These are phyloP conservation scores for Bombus breviceps DNA, from an alignment of 1,140 invertebrate species.

Conservation along the genomic window DNA sequence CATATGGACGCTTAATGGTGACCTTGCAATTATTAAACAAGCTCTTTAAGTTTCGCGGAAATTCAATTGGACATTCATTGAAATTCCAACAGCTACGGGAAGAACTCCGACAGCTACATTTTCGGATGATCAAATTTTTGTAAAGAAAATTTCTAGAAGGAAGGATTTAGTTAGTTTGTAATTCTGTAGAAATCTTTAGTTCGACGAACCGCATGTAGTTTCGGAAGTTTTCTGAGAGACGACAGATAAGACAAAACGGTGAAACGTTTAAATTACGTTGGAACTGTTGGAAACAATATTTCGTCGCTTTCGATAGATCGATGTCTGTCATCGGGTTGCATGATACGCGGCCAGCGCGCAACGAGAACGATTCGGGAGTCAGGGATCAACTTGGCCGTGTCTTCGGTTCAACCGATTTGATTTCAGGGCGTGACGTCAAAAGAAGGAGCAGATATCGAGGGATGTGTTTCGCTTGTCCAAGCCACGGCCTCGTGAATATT, in stretches of 20 bases:
- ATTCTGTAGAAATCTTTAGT: too few species aligned
- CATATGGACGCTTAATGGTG: background rate
- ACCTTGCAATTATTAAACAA: slow-evolving; percentile 17
- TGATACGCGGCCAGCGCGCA: background rate
- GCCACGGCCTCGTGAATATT: slow-evolving; percentile 78
- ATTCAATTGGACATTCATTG: background rate
- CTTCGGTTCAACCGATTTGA: slow-evolving; percentile 59
- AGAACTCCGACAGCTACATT: background rate
- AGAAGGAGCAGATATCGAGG: slow-evolving; percentile 65
- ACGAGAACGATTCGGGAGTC: slow-evolving; percentile 17
- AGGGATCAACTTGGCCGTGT: slow-evolving; percentile 46
- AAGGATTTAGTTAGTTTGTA: too few species aligned
- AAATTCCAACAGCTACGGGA: too few species aligned
- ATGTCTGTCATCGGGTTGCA: slow-evolving; percentile 1
- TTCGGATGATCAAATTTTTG: too few species aligned
- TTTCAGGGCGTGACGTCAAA: slow-evolving; percentile 61
- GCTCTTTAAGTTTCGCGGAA: background rate
- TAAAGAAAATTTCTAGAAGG: too few species aligned
- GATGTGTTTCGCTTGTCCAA: slow-evolving; percentile 82
- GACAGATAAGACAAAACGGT: too few species aligned
- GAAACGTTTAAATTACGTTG: too few species aligned
- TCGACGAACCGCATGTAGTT: too few species aligned
- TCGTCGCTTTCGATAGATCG: background rate
- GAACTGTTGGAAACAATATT: slow-evolving; percentile 2
- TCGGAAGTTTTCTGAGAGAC: too few species aligned